phyloP scores from a whole-genome alignment of 2,888 invertebrate genomes.

The Stenurella melanura region DNA sequence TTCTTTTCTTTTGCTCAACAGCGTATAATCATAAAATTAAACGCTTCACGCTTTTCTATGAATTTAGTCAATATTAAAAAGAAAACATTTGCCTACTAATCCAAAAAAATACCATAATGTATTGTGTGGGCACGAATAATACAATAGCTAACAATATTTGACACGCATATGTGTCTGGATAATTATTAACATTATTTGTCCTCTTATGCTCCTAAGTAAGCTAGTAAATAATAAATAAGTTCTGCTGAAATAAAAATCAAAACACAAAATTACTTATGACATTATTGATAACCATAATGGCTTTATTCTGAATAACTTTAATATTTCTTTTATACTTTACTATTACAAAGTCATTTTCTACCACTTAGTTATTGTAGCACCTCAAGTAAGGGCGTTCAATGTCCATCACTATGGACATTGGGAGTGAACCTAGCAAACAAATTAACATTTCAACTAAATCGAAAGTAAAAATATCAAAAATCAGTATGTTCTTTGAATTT shows the following conservation, averaged over 20 bases:
- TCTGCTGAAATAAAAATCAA: not conserved
- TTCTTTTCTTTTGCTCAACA: too few relatives aligned
- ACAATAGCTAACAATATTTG: not conserved
- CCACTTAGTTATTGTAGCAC: not conserved
- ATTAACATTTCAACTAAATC: not conserved
- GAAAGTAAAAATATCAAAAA: not conserved
- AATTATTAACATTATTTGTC: not conserved
- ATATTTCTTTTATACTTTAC: not conserved
- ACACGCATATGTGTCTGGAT: not conserved
- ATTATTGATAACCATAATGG: not conserved
- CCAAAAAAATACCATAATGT: too few relatives aligned
- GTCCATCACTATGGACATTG: not conserved
- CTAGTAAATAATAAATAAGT: not conserved
- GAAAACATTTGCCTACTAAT: too few relatives aligned
- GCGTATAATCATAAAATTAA: too few relatives aligned
- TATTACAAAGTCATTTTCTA: not conserved
- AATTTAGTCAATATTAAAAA: too few relatives aligned
- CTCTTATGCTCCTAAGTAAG: not conserved
- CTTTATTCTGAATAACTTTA: not conserved
- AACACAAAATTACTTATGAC: not conserved
- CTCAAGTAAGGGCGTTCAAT: not conserved
- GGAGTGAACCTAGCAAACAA: not conserved
- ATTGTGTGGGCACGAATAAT: not conserved
- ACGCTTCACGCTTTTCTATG: too few relatives aligned
- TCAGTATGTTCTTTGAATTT: slow-evolving; percentile 35